phyloP scores from a whole-genome alignment of 2,888 invertebrate genomes.

The Cheilosia vulpina region DNA sequence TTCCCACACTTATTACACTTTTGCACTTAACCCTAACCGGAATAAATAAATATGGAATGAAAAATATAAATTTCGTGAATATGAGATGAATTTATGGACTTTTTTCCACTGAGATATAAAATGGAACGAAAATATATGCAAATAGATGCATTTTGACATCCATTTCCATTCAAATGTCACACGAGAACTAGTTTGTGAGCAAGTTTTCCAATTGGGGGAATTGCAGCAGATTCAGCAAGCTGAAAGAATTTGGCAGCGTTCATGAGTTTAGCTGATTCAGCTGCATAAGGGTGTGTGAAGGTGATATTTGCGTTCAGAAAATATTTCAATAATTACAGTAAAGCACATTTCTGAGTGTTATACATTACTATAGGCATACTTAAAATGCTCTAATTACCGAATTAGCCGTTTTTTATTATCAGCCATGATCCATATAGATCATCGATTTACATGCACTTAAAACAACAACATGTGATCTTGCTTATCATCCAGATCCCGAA shows the following conservation, averaged over 20 bases:
- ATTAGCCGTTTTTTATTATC: too few species aligned
- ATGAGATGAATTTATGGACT: constrained; percentile 44
- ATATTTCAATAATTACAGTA: too few species aligned
- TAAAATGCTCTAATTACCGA: too few species aligned
- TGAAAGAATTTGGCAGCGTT: constrained; percentile 23
- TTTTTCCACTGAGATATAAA: constrained; percentile 51
- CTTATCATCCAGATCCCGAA: too few species aligned
- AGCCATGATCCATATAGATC: too few species aligned
- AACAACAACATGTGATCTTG: too few species aligned
- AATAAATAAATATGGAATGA: constrained; percentile 61
- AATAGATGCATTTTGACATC: constrained; percentile 75
- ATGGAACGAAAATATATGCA: constrained; percentile 68
- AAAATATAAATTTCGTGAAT: constrained; percentile 10
- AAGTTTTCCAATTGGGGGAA: constrained; percentile 61
- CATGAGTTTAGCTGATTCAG: neutral
- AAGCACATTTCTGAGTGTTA: too few species aligned
- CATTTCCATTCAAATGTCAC: constrained; percentile 74
- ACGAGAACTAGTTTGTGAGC: constrained; percentile 66
- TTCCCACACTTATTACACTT: constrained; percentile 38
- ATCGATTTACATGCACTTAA: too few species aligned
- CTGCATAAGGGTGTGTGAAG: constrained; percentile 7
- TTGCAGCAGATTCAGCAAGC: constrained; percentile 57
- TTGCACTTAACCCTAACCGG: constrained; percentile 44
- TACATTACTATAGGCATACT: too few species aligned
- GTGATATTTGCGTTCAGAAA: neutral